Evolutionary conservation across 1,140 invertebrate genomes (phyloP), one percentile per base, ranked within the genome.

Genomic region (Gryon sp.): DNA sequence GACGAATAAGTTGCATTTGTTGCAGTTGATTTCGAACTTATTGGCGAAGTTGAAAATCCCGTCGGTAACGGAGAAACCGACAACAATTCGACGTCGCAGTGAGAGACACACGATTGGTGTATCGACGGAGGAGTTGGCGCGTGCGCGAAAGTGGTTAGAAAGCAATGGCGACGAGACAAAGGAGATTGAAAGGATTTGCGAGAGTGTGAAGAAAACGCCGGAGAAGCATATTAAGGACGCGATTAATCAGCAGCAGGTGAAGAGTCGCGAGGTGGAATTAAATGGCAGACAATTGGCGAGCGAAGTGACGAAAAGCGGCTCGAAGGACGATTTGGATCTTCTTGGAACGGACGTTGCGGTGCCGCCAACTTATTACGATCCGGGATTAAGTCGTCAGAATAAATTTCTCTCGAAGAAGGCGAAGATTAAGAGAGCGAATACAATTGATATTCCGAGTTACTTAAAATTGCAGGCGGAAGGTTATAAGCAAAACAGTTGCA

Each of bases 371-470:
- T 83, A 50, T 68, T 79, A 26, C 78, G 87, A 76, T 83, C 86
- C 28, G 2, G 53, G 73, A 30, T 69, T 55, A 9, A 78, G 16
- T 9, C 80, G 84, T 19, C 81, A 84, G 1, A 91, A 90, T 65
- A 90, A 93, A 70, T 93, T 93, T 66, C 90, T 86, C 22, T 91
- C 86, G 26, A 94, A 94, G 77, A 94, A 94, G 79, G 88, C 92
- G 2, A 92, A 93, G 75, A 95, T 96, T 91, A 96, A 96, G 88
- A 90, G 95, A 15, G 95, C 95, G 0, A 96, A 96, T 62, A 96
- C 95, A 1, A 95, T 96, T 63, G 95, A 96, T 80, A 95, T 96
- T 81, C 94, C 94, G 0, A 94, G 94, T 81, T 92, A 88, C 30
- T 30, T 87, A n/a, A 87, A 88, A 14, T 65, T 89, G 0, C 86